phyloP scores from a whole-genome alignment of 2,113 vertebrate genomes.

The Tachysurus vachellii region DNA sequence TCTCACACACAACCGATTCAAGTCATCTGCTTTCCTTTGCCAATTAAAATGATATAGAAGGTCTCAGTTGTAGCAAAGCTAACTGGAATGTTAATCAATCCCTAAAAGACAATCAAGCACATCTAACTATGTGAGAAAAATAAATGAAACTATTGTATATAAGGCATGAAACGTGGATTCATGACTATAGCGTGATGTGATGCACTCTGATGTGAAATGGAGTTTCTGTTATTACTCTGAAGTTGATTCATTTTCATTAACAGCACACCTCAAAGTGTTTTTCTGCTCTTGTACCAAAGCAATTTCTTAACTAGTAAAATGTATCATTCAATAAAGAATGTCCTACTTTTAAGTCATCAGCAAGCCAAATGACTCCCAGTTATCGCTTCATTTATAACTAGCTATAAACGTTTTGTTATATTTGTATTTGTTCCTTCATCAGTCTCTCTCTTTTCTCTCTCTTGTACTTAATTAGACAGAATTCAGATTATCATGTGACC shows the following conservation, averaged over 20 bases:
- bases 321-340: neutral
- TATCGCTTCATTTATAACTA: neutral
- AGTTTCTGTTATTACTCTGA: neutral
- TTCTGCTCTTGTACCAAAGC: neutral
- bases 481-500: neutral
- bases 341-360: neutral
- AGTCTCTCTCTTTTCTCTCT: neutral
- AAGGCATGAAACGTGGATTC: neutral
- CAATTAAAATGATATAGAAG: neutral
- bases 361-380: neutral
- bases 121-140: neutral
- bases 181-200: too few species aligned
- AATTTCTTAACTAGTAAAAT: neutral
- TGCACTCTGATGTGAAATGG: neutral
- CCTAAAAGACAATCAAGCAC: neutral
- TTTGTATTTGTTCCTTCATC: neutral
- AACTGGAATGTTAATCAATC: neutral
- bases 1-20: constrained; percentile 8
- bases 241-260: neutral
- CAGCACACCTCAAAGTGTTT: neutral
- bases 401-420: neutral
- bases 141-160: neutral
- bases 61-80: neutral
- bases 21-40: constrained; percentile 12
- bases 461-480: neutral